Conservation (phyloP, 2,888 invertebrate genomes). For the Gnatocerus cornutus region DNA sequence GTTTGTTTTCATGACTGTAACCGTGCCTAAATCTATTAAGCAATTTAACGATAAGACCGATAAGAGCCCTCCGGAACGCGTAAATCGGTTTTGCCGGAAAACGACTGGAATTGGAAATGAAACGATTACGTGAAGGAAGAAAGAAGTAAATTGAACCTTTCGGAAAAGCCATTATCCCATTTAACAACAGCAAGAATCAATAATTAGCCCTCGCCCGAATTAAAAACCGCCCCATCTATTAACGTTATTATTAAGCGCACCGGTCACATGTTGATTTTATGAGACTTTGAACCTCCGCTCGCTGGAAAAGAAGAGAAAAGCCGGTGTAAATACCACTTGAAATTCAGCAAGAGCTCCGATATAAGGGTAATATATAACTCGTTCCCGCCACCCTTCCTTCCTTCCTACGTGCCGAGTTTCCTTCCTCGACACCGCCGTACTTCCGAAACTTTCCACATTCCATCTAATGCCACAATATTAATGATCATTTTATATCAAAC, state of each 20-base stretch:
- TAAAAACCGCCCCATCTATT: conserved; percentile 1
- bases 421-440: conserved; percentile 64
- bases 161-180: conserved; percentile 60
- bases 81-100: conserved; percentile 68
- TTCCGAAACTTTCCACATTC: conserved; percentile 64
- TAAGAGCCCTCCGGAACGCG: conserved; percentile 61
- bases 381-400: conserved; percentile 64
- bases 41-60: conserved; percentile 61
- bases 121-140: conserved; percentile 66
- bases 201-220: conserved; percentile 7
- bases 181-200: conserved; percentile 51
- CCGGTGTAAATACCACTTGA: conserved; percentile 62
- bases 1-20: conserved; percentile 40
- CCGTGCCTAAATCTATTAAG: conserved; percentile 59
- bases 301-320: conserved; percentile 27
- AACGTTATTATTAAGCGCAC: conserved; percentile 5
- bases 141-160: conserved; percentile 65
- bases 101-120: conserved; percentile 69
- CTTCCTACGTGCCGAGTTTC: conserved; percentile 65
- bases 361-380: conserved; percentile 65
- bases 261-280: conserved; percentile 41
- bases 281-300: conserved; percentile 34
- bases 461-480: conserved; percentile 66
- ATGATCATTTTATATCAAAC: conserved; percentile 60
- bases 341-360: conserved; percentile 62